Percentiles rank a stretch among this genome's conserved stretches.
phyloP scores from a whole-genome alignment of 2,888 invertebrate genomes.

The Drosophila nigritarsus region DNA sequence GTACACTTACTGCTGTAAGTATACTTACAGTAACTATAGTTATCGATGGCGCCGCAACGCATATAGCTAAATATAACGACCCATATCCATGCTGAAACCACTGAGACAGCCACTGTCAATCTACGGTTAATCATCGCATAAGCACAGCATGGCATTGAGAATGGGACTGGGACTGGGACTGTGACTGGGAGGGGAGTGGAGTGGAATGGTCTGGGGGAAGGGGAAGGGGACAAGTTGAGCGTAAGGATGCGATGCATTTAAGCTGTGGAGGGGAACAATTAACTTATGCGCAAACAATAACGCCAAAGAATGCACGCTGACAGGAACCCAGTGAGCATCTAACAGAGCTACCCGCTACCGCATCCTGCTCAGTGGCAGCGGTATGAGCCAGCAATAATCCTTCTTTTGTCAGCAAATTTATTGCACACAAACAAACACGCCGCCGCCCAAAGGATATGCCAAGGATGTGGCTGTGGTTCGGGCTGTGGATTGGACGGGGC shows the following conservation, averaged over 20 bases:
- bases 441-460: constrained; percentile 54
- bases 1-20: constrained; percentile 32
- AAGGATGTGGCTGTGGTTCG: constrained; percentile 21
- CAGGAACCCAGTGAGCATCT: constrained; percentile 50
- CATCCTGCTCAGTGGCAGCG: constrained; percentile 72
- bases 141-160: constrained; percentile 60
- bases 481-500: constrained; percentile 12
- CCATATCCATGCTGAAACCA: constrained; percentile 20
- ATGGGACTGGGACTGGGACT: neutral
- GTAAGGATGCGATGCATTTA: constrained; percentile 72
- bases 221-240: constrained; percentile 60
- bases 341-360: constrained; percentile 34
- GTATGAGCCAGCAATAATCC: constrained; percentile 82
- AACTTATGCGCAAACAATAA: constrained; percentile 81
- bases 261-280: constrained; percentile 78
- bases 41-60: constrained; percentile 12
- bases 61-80: constrained; percentile 22
- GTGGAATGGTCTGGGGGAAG: neutral
- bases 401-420: constrained; percentile 84
- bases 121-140: constrained; percentile 70
- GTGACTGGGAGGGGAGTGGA: neutral
- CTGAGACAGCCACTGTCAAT: constrained; percentile 45
- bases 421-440: constrained; percentile 75
- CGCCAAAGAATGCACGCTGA: constrained; percentile 78
- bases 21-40: constrained; percentile 23